Conservation (phyloP, 2,888 invertebrate species). For the Spisula solida region DNA sequence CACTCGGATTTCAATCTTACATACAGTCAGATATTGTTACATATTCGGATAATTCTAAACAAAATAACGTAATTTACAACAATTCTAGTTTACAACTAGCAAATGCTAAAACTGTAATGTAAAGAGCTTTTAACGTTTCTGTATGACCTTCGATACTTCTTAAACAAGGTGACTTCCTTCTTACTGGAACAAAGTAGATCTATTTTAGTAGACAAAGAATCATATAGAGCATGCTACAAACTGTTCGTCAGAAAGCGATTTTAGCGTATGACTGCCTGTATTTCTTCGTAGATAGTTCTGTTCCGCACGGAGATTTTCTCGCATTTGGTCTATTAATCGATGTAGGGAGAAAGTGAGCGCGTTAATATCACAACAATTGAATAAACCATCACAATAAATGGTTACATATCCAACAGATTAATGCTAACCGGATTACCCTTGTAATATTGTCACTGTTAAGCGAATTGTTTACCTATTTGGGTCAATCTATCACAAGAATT, state of each 20-base stretch:
- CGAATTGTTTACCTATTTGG: slow-evolving; percentile 3
- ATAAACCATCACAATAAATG: background rate
- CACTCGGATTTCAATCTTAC: too few species aligned
- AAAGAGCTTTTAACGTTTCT: too few species aligned
- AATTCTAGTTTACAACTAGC: too few species aligned
- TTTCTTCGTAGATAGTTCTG: too few species aligned
- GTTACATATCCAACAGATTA: background rate
- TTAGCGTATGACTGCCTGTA: too few species aligned
- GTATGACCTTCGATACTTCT: background rate
- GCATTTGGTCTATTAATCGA: background rate
- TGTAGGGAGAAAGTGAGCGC: background rate
- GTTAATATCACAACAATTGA: background rate
- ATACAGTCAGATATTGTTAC: too few species aligned
- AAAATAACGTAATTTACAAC: too few species aligned
- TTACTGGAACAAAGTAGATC: background rate
- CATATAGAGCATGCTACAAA: background rate
- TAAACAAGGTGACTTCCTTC: background rate
- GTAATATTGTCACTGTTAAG: slow-evolving; percentile 4
- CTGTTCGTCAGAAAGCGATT: too few species aligned
- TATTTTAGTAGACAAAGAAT: background rate
- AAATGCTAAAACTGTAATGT: too few species aligned
- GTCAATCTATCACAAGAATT: background rate
- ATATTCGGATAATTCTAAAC: too few species aligned
- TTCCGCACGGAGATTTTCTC: background rate
- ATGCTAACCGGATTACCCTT: background rate